Percentiles rank a stretch among this genome's conserved stretches.
Evolutionary conservation across 2,113 vertebrate genomes (phyloP).

Genomic region (Orientallactaga bullata): DNA sequence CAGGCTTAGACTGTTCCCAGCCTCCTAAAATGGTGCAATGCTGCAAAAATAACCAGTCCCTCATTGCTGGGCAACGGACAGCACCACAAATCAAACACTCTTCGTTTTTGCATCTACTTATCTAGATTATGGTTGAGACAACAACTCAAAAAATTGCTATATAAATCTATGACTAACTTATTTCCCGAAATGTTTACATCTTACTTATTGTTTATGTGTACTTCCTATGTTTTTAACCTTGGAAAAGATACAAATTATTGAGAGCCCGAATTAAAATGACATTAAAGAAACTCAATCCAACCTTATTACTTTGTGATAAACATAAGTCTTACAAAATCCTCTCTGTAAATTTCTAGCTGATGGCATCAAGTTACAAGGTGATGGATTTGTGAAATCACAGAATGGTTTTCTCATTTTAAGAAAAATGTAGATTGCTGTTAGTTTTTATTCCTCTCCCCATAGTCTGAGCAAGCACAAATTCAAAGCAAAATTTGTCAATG

Average conservation of each 20-base stretch:
- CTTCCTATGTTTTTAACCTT: slow-evolving; percentile 70
- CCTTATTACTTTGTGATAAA: slow-evolving; percentile 60
- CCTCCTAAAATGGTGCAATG: slow-evolving; percentile 75
- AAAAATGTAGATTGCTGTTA: slow-evolving; percentile 38
- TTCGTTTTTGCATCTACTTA: slow-evolving; percentile 80
- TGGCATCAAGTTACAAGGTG: slow-evolving; percentile 58
- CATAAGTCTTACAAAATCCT: slow-evolving; percentile 52
- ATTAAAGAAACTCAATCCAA: slow-evolving; percentile 64
- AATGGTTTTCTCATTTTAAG: slow-evolving; percentile 57
- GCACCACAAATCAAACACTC: slow-evolving; percentile 78
- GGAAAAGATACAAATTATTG: slow-evolving; percentile 62
- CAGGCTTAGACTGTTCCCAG: slow-evolving; percentile 44
- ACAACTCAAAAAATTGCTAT: slow-evolving; percentile 79
- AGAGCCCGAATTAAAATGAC: slow-evolving; percentile 74
- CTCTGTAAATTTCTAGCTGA: slow-evolving; percentile 64
- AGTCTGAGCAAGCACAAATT: slow-evolving; percentile 56
- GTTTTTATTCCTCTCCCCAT: slow-evolving; percentile 42
- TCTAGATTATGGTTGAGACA: slow-evolving; percentile 83
- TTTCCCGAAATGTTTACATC: slow-evolving; percentile 76
- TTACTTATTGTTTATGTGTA: slow-evolving; percentile 68
- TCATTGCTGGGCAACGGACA: slow-evolving; percentile 83
- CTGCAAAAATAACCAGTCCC: slow-evolving; percentile 74
- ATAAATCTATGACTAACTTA: slow-evolving; percentile 77
- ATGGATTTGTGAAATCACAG: slow-evolving; percentile 61
- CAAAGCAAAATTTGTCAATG: slow-evolving; percentile 50